phyloP scores from a whole-genome alignment of 1,140 invertebrate species.

The Contarinia nasturtii region DNA sequence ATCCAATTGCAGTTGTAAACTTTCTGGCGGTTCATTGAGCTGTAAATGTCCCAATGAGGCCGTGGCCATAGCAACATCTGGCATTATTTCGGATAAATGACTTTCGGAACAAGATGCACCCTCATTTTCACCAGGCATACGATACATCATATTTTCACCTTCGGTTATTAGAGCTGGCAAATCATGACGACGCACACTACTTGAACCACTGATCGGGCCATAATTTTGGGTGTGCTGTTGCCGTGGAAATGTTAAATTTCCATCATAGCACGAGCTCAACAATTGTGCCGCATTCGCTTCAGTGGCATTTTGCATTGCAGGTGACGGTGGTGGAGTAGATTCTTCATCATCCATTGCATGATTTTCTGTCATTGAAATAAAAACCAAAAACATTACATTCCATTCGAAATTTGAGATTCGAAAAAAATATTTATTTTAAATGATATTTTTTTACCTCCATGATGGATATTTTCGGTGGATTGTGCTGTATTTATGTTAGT shows the following conservation, averaged over 20 bases:
- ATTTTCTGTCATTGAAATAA: too few species aligned
- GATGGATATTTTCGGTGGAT: too few species aligned
- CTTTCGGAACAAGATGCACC: conserved; percentile 41
- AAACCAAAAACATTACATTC: too few species aligned
- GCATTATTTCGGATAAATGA: conserved; percentile 45
- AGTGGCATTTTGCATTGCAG: conserved; percentile 12
- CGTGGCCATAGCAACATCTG: conserved; percentile 76
- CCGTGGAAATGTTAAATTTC: conserved; percentile 39
- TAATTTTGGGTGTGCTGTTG: conserved; percentile 15
- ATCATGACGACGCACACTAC: conserved; percentile 24
- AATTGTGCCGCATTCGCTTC: conserved; percentile 12
- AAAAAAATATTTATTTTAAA: too few species aligned
- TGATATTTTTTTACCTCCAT: too few species aligned
- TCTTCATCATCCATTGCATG: conserved; percentile 1
- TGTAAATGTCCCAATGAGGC: conserved; percentile 48
- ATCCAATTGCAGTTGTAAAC: conserved; percentile 40
- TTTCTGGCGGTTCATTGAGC: conserved; percentile 17
- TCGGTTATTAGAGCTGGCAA: conserved; percentile 41
- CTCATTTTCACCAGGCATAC: conserved; percentile 27
- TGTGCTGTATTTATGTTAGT: conserved; percentile 6
- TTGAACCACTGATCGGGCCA: conserved; percentile 17
- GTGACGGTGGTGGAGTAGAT: conserved; percentile 16
- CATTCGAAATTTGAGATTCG: too few species aligned
- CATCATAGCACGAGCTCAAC: conserved; percentile 22
- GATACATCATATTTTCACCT: conserved; percentile 25